Conservation (phyloP, 2,888 invertebrate species). For the Melikaiella ostensackeni region DNA sequence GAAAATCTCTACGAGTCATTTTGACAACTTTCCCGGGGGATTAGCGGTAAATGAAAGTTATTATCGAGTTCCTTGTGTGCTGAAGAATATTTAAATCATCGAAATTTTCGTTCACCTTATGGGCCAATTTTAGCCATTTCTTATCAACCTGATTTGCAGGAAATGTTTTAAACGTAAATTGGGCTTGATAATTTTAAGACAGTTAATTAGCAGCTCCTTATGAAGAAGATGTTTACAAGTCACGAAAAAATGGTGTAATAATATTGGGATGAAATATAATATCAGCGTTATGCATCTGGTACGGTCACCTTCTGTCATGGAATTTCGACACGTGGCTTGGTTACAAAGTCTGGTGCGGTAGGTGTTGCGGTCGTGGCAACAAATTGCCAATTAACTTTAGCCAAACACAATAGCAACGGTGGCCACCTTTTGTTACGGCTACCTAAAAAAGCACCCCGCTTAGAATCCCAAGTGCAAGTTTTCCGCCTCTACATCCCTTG, state of each 20-base stretch:
- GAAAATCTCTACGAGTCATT: too few species aligned
- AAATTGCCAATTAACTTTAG: conserved; percentile 29
- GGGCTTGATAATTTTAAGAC: not conserved
- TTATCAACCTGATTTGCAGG: too few species aligned
- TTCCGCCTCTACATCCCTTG: conserved; percentile 3
- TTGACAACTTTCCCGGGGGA: too few species aligned
- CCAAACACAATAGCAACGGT: conserved; percentile 13
- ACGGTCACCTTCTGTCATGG: not conserved
- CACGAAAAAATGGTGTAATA: not conserved
- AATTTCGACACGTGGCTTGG: conserved; percentile 5
- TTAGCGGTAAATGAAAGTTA: too few species aligned
- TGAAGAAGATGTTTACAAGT: not conserved
- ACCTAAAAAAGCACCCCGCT: not conserved
- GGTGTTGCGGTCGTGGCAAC: conserved; percentile 3
- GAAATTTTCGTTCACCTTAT: too few species aligned
- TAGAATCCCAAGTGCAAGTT: not conserved
- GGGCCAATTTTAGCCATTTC: too few species aligned
- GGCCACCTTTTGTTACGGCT: conserved; percentile 4
- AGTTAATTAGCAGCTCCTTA: not conserved
- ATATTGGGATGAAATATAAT: not conserved
- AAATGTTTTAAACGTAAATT: not conserved
- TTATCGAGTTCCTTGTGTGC: too few species aligned
- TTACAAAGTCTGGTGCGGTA: not conserved
- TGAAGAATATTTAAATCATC: too few species aligned
- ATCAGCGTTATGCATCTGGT: not conserved